Percentiles rank a stretch among this genome's conserved stretches.
These are phyloP conservation scores for Amphipoea oculea DNA, from an alignment of 2,888 invertebrate species.

Conservation along the genomic window DNA sequence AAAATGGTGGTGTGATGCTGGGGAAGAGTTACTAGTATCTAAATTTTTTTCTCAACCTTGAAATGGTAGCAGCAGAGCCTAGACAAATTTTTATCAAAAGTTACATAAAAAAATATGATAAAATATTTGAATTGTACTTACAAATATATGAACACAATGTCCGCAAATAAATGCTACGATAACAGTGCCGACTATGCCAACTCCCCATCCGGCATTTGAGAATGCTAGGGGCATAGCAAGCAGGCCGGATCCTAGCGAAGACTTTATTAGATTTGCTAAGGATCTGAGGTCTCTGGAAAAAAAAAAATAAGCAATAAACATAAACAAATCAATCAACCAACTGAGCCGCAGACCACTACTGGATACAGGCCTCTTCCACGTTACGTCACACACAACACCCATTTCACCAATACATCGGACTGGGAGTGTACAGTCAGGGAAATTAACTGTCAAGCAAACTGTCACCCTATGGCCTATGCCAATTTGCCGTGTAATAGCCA, in stretches of 20 bases:
- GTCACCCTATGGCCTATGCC: too few species aligned
- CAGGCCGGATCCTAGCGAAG: constrained; percentile 93
- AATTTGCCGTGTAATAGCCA: not conserved
- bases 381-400: constrained; percentile 5
- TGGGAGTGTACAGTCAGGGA: not conserved
- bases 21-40: not conserved
- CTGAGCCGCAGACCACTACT: not conserved
- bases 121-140: constrained; percentile 73
- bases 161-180: constrained; percentile 84
- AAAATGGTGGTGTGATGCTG: not conserved
- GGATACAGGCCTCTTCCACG: not conserved
- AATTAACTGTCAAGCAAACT: not conserved
- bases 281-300: constrained; percentile 84
- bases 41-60: not conserved
- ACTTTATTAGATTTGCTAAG: constrained; percentile 85
- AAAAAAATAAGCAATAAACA: not conserved
- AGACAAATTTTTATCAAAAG: constrained; percentile 9
- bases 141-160: constrained; percentile 88
- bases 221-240: constrained; percentile 93
- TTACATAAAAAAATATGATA: not conserved
- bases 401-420: not conserved
- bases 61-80: not conserved
- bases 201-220: constrained; percentile 92
- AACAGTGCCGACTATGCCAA: constrained; percentile 90
- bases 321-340: not conserved